phyloP scores from a whole-genome alignment of 2,888 invertebrate species.

The Adelognathus sp. region DNA sequence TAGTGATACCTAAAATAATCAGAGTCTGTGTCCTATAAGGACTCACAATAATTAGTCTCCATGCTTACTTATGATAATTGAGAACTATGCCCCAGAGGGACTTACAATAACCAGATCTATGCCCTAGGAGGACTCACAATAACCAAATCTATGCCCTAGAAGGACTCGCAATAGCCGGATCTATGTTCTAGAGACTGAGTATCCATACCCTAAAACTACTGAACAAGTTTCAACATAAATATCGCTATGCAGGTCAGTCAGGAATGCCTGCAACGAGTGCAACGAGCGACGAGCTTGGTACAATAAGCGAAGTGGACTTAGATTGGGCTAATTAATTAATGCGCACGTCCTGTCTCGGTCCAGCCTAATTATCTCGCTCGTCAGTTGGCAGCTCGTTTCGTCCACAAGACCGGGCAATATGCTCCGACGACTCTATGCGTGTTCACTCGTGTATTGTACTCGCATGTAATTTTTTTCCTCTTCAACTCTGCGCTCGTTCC shows the following conservation, averaged over 20 bases:
- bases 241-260: not conserved
- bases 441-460: not conserved
- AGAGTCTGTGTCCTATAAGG: too few species aligned
- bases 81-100: too few species aligned
- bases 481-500: not conserved
- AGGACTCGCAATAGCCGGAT: too few species aligned
- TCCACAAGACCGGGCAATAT: slow-evolving; percentile 36
- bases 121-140: too few species aligned
- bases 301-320: slow-evolving; percentile 78
- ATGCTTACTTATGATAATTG: too few species aligned
- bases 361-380: slow-evolving; percentile 80
- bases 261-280: slow-evolving; percentile 18
- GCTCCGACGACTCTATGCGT: slow-evolving; percentile 1
- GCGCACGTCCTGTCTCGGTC: slow-evolving; percentile 80
- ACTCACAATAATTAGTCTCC: too few species aligned
- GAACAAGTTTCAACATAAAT: not conserved
- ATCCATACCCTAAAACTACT: too few species aligned
- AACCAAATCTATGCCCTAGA: too few species aligned
- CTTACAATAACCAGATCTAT: too few species aligned
- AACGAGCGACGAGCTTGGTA: slow-evolving; percentile 57
- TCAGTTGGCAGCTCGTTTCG: slow-evolving; percentile 66
- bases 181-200: too few species aligned
- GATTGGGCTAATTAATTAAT: slow-evolving; percentile 81
- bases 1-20: too few species aligned
- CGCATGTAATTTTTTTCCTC: not conserved